Evolutionary conservation across 2,888 invertebrate genomes (phyloP), one percentile per base, ranked within the genome.

Genomic region (Salticus scenicus): DNA sequence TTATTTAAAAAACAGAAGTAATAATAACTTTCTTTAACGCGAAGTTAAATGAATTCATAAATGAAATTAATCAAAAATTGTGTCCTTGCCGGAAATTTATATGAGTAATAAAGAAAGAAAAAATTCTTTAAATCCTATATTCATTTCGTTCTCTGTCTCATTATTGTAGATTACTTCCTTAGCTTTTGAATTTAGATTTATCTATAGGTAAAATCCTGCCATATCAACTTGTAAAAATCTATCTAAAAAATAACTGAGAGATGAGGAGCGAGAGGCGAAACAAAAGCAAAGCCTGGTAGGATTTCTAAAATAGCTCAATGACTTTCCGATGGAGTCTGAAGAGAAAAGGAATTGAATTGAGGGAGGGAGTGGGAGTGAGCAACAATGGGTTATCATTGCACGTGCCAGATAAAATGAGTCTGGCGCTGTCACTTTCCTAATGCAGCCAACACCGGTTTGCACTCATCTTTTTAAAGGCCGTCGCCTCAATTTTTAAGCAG

Each of bases 301-400:
- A 47, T 47, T 57, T 57, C 57, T 57, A 57, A n/a, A 57, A 20
- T 57, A 57, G 57, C 24, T 57, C 57, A 57, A 57, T 57, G 57
- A 57, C 57, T 57, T 57, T 20, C 57, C 57, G 57, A 57, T 57
- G 20, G 20, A 57, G 57, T 24, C 57, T 24, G 57, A 20, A 24
- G 37, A 57, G 24, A 24, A 57, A 57, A 57, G 57, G 57, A 57
- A 57, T 24, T 57, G 57, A 57, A 57, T 57, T 20, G 57, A 57
- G 20, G 57, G 57, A 57, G 57, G 57, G 57, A 33, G 51, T 28
- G 73, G 73, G n/a, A 57, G 63, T n/a, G 20, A 37, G 79, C 84
- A 85, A 85, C 84, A 85, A 85, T 85, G 84, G 84, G 78, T 85
- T 85, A 85, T 80, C 79, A 80, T 70, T 71, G 85, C 85, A 85